Evolutionary conservation across 92 coral and sea anemone species (phyloP), one percentile per base, ranked within the genome.

Genomic region (Chrysogorgia sp.): DNA sequence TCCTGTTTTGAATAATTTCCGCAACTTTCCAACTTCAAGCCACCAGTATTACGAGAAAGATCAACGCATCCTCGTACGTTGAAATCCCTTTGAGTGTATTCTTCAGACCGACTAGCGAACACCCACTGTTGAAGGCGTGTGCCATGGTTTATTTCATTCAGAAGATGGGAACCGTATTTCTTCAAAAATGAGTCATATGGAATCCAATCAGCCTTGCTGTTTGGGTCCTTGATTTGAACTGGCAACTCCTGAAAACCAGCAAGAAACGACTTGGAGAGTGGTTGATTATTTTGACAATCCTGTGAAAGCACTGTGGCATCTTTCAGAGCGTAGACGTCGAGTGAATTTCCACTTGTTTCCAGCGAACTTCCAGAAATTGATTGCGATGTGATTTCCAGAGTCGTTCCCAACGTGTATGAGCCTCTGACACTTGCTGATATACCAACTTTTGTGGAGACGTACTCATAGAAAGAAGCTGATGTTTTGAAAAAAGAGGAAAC

Each of bases 381-480:
- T 4, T 80, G 57, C 29, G 84, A 63, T 14, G 70, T 75, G 1
- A 67, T 45, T 3, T n/a, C 23, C 25, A 80, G 7, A 4, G 84
- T 45, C 13, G 84, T 47, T 0, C 84, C 84, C 84, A 80, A 65
- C 7, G 84, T 80, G 23, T 48, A 80, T 23, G 52, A 24, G 1
- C 84, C 84, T 24, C 68, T 43, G 49, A 80, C 21, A 24, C 47
- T 69, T 15, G 57, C 78, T 3, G 33, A 71, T 9, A 80, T 20
- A 26, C 56, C 56, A 15, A 75, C 68, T 30, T 28, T 37, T 1
- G 79, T 55, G 7, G 81, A 70, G 33, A 80, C 70, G 48, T 71
- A 35, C 19, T 71, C 50, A 22, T 80, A 80, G 9, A 80, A 21
- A n/a, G 17, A 7, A 22, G 65, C 57, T 4, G 78, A 48, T 1